Percentiles rank a stretch among this genome's conserved stretches.
These are phyloP conservation scores for Grammomys surdaster DNA, from an alignment of 2,113 vertebrate genomes.

Conservation along the genomic window DNA sequence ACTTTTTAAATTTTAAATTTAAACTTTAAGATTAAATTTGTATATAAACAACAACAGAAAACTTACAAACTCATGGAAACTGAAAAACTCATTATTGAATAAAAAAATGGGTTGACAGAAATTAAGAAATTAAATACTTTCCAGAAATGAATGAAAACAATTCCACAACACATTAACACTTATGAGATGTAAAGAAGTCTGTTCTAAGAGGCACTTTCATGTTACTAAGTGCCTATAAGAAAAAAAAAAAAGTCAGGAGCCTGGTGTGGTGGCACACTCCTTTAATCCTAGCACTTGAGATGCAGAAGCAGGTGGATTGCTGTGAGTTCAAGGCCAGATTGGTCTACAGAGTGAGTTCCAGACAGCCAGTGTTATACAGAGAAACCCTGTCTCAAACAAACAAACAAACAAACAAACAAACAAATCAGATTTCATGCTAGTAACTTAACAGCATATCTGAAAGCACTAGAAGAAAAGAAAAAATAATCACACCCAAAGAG, in stretches of 20 bases:
- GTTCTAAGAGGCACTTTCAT: not conserved
- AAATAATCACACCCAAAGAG: not conserved
- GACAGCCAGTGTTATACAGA: no score
- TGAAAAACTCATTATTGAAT: not conserved
- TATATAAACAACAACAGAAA: not conserved
- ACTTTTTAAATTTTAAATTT: not conserved
- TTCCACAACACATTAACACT: not conserved
- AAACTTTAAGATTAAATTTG: not conserved
- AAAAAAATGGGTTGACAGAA: not conserved
- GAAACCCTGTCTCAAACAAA: no score
- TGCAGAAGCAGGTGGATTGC: no score
- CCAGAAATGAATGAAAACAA: not conserved
- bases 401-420: not conserved
- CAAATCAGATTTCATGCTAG: not conserved
- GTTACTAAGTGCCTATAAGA: not conserved
- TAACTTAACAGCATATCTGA: not conserved
- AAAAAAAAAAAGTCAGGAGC: not conserved
- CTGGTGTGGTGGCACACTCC: no score
- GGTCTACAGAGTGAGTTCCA: no score
- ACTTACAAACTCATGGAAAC: not conserved
- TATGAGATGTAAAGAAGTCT: not conserved
- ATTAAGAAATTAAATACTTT: not conserved
- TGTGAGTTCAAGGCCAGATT: no score
- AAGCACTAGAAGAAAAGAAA: not conserved
- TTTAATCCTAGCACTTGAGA: no score